A percentile compares a stretch with the other conserved stretches of the same genome.
Evolutionary conservation across 1,140 invertebrate genomes (phyloP).

Genomic region (Luehdorfia chinensis): DNA sequence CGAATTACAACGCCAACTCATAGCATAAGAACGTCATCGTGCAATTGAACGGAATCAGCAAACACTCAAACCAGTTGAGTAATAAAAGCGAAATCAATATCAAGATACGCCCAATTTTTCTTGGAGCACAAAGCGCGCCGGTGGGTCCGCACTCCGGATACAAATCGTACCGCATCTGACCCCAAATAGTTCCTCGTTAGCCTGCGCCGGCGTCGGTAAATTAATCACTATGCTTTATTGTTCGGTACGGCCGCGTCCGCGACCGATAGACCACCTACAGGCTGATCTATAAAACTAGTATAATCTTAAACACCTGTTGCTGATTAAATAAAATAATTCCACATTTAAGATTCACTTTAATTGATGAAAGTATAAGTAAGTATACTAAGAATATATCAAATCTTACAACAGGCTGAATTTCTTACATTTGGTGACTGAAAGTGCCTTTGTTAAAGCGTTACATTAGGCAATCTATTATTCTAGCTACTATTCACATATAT

Average conservation of each 20-base stretch:
- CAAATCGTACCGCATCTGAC: constrained; percentile 38
- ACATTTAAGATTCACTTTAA: too few relatives aligned
- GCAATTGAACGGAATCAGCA: not conserved
- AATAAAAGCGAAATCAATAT: constrained; percentile 34
- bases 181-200: constrained; percentile 59
- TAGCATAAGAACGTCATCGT: too few relatives aligned
- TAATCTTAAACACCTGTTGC: not conserved
- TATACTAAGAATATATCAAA: too few relatives aligned
- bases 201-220: constrained; percentile 41
- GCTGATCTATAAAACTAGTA: constrained; percentile 29
- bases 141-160: constrained; percentile 31
- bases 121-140: constrained; percentile 30
- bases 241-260: constrained; percentile 33
- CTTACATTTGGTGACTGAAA: too few relatives aligned
- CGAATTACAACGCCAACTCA: too few relatives aligned
- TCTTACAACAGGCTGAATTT: too few relatives aligned
- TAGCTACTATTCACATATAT: too few relatives aligned
- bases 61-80: constrained; percentile 1
- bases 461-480: too few relatives aligned
- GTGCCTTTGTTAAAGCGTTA: too few relatives aligned
- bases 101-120: constrained; percentile 36
- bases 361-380: too few relatives aligned
- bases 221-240: constrained; percentile 66
- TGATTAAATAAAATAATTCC: too few relatives aligned
- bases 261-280: constrained; percentile 26